Base-by-base conservation (phyloP, 2,797 vertebrate species). In the Lagocephalus sceleratus region DNA sequence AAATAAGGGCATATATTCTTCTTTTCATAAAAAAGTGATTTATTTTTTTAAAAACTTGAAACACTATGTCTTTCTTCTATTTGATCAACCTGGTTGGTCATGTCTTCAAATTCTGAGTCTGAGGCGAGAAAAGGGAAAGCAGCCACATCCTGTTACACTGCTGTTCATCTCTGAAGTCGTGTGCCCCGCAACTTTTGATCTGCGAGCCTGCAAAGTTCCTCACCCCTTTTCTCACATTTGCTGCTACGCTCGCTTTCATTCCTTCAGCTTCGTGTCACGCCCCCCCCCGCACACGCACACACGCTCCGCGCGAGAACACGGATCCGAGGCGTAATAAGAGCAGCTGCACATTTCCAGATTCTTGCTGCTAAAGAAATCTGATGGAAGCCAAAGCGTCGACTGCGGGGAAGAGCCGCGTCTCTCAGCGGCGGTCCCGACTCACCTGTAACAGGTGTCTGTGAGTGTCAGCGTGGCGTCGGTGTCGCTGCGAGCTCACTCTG, bases 381-480 rank as follows among this genome's bases (percentile, higher is more conserved):
- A 35, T 10, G 3, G 32, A 35, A 35, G 32, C 32, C 32, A 2
- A 35, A 32, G n/a, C 29, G 12, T 8, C 11, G 29, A 32, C 12
- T 1, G 32, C 3, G 11, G 14, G 32, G 14, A 35, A 10, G 32
- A 35, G 32, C 29, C 23, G 53, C 3, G 20, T 25, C 47, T 25
- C 47, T 11, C 8, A 51, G 23, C 22, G 50, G 20, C 8, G 9
- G 40, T 2, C 16, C 12, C 39, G 55, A 78, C 87, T 87, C 63
- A 88, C 88, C 68, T 84, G 84, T 59, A 60, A 74, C 70, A 63
- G 79, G 63, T 72, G 77, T 74, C 73, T 72, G 54, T 80, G 71
- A 2, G 41, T 21, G 53, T 84, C 74, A 42, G 76, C 76, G 76
- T 41, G 76, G 23, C 61, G 78, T 73, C 66, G 83, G 1, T 54